Base-by-base conservation (phyloP, 2,888 invertebrate species). In the Aelia acuminata region DNA sequence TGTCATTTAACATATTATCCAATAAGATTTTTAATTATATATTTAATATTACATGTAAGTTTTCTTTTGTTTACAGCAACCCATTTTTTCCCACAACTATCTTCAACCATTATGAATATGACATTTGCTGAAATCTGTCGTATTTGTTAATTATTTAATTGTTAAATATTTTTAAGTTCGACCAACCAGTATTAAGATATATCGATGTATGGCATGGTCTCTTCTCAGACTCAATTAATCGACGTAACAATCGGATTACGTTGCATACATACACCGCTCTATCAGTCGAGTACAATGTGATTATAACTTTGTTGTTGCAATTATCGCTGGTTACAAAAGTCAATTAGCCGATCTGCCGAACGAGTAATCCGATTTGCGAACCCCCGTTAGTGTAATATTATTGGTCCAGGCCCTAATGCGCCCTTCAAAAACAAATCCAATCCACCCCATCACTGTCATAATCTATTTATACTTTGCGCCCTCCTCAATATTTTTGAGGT, bases 401-500 rank as follows among this genome's bases (percentile, higher is more conserved):
- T 57, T 57, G 57, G 10, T 57, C 57, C 57, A 13, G 1, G 5
- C 26, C 26, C 57, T 57, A 57, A 57, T 57, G n/a, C 57, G 26
- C 57, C 26, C 57, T 57, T 57, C 57, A 26, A 57, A n/a, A 57
- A 57, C 26, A 57, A 26, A 57, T 57, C 57, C 57, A 57, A 57
- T 26, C 57, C 2, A 1, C 57, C 26, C 53, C 1, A 2, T n/a
- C 15, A 53, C 57, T 57, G 57, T 11, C 57, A 26, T 11, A 57
- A 57, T 26, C 57, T 57, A 26, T 26, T 57, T 57, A n/a, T 22
- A 3, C 3, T 26, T 26, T 57, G 11, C 0, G 3, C 11, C 57
- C 22, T 5, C 57, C 26, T 10, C 15, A 26, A 57, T 26, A 57
- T 57, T 57, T 26, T 22, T 26, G 1, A n/a, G n/a, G 26, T 15